Percentiles rank a stretch among this genome's conserved stretches.
These are phyloP conservation scores for Platypus cylindrus DNA, from an alignment of 2,888 invertebrate genomes.

Conservation along the genomic window DNA sequence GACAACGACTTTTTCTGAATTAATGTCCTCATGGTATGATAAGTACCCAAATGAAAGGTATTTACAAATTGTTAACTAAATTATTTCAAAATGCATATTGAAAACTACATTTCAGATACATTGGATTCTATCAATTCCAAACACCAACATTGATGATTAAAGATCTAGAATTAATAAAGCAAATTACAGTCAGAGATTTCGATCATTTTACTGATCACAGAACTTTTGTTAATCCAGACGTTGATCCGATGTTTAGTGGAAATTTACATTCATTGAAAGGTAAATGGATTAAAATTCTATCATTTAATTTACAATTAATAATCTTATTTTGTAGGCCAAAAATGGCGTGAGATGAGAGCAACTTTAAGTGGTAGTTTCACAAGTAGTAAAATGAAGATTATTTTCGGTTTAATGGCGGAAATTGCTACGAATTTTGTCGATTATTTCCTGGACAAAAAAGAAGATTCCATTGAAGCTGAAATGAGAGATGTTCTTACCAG, in stretches of 20 bases:
- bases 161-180: conserved; percentile 46
- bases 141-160: conserved; percentile 38
- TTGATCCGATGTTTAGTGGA: conserved; percentile 40
- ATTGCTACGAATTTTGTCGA: conserved; percentile 16
- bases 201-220: conserved; percentile 43
- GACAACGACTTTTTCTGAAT: no score
- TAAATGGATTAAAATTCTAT: no score
- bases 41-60: no score
- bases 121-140: conserved; percentile 21
- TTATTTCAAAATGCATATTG: no score
- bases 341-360: conserved; percentile 29
- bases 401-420: conserved; percentile 24
- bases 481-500: conserved; percentile 35
- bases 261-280: conserved; percentile 24
- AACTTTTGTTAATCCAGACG: conserved; percentile 22
- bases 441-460: conserved; percentile 20
- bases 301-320: no score
- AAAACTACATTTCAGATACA: conserved; percentile 23
- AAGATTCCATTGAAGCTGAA: conserved; percentile 30
- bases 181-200: conserved; percentile 44
- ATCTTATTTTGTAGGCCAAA: conserved; percentile 19
- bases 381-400: conserved; percentile 29
- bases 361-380: conserved; percentile 29
- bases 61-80: no score
- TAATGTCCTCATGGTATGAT: no score